phyloP scores from a whole-genome alignment of 2,797 vertebrate genomes.

The Kryptolebias ocellatus region DNA sequence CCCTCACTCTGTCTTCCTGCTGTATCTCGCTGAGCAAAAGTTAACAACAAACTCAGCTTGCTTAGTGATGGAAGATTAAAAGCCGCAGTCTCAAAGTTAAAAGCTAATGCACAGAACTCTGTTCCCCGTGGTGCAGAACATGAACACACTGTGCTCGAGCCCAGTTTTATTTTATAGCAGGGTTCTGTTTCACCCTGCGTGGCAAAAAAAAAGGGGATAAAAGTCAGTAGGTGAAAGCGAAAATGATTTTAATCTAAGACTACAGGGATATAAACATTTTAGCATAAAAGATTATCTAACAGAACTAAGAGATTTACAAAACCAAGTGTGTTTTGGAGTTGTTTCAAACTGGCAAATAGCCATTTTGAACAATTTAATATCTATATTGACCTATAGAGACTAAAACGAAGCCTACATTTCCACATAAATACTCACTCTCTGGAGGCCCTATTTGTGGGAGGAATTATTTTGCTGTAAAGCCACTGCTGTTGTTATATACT shows the following conservation, averaged over 20 bases:
- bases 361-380: no score
- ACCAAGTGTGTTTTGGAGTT: no score
- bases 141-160: constrained; percentile 45
- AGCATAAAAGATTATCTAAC: not conserved
- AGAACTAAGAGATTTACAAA: no score
- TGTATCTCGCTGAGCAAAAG: constrained; percentile 30
- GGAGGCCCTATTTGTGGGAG: no score
- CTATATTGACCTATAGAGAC: not conserved
- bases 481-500: not conserved
- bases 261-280: not conserved
- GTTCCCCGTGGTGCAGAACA: constrained; percentile 52
- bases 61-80: constrained; percentile 59
- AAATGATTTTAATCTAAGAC: constrained; percentile 26
- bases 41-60: constrained; percentile 37
- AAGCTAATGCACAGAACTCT: constrained; percentile 16
- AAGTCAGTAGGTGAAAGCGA: constrained; percentile 42
- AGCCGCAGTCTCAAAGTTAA: constrained; percentile 34
- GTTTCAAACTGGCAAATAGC: no score
- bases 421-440: not conserved
- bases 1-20: not conserved
- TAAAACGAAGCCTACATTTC: not conserved
- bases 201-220: constrained; percentile 35
- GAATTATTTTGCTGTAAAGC: no score
- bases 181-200: constrained; percentile 48
- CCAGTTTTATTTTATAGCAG: constrained; percentile 49